phyloP scores from a whole-genome alignment of 2,113 vertebrate genomes.

The Eulemur macaco region DNA sequence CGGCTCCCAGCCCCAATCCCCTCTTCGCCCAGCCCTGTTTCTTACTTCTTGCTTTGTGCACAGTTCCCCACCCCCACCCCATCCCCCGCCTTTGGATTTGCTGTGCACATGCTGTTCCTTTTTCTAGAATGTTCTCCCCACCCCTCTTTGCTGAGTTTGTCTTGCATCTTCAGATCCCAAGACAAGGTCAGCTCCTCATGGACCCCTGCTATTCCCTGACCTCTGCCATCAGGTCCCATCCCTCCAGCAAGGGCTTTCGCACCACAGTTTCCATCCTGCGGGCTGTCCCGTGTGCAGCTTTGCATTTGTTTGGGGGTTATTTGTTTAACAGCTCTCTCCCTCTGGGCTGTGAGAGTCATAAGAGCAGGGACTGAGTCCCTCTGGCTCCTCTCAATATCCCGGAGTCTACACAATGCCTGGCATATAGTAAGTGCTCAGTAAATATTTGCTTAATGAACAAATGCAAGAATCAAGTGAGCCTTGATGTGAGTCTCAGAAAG shows the following conservation, averaged over 20 bases:
- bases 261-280: not conserved
- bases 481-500: not conserved
- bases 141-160: not conserved
- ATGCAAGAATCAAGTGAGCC: not conserved
- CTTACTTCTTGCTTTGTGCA: not conserved
- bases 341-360: not conserved
- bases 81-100: not conserved
- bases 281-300: not conserved
- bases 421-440: not conserved
- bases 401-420: not conserved
- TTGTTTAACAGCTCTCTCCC: not conserved
- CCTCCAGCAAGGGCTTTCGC: not conserved
- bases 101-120: not conserved
- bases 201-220: not conserved
- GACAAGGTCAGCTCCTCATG: not conserved
- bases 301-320: not conserved
- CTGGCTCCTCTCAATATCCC: not conserved
- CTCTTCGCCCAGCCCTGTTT: no score
- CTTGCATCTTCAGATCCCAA: not conserved
- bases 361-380: not conserved
- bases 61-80: not conserved
- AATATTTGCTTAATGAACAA: not conserved
- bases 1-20: not conserved
- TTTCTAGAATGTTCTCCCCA: not conserved
- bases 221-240: rapidly evolving